Conservation (phyloP, 2,888 invertebrate genomes). For the Hirtodrosophila duncani region DNA sequence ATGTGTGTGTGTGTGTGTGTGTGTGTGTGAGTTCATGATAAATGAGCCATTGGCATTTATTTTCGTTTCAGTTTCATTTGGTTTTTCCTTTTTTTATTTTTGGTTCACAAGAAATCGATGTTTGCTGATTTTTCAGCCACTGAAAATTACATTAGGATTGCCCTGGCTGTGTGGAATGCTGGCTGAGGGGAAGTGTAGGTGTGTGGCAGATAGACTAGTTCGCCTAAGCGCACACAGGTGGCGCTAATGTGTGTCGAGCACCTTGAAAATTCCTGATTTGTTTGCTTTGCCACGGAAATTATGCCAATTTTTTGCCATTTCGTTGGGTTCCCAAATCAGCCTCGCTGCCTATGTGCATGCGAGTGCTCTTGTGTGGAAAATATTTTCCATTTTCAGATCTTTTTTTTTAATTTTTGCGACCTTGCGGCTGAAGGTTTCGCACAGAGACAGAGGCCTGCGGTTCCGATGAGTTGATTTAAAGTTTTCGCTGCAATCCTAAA, state of each 20-base stretch:
- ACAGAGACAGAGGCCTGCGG: too few species aligned
- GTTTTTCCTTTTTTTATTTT: slow-evolving; percentile 21
- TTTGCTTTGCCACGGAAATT: slow-evolving; percentile 41
- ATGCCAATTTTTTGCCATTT: slow-evolving; percentile 42
- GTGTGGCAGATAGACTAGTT: slow-evolving; percentile 17
- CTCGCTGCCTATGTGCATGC: slow-evolving; percentile 6
- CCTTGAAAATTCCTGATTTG: slow-evolving; percentile 42
- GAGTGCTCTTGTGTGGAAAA: slow-evolving; percentile 6
- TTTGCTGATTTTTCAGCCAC: slow-evolving; percentile 50
- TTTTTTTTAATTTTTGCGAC: slow-evolving; percentile 8
- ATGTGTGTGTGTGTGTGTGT: slow-evolving; percentile 15
- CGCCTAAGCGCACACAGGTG: slow-evolving; percentile 39
- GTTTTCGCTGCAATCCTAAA: too few species aligned
- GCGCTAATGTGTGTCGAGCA: slow-evolving; percentile 33
- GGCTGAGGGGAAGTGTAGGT: neutral
- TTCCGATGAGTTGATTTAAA: too few species aligned
- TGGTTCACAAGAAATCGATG: slow-evolving; percentile 39
- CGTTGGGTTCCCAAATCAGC: neutral
- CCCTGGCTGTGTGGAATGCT: neutral
- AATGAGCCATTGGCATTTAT: slow-evolving; percentile 49
- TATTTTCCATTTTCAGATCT: slow-evolving; percentile 12
- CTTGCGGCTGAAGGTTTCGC: too few species aligned
- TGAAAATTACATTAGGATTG: slow-evolving; percentile 36
- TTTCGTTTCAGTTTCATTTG: slow-evolving; percentile 48
- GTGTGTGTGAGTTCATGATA: slow-evolving; percentile 28